Evolutionary conservation across 2,113 vertebrate species (phyloP).

Genomic region (Bambusicola thoracicus): DNA sequence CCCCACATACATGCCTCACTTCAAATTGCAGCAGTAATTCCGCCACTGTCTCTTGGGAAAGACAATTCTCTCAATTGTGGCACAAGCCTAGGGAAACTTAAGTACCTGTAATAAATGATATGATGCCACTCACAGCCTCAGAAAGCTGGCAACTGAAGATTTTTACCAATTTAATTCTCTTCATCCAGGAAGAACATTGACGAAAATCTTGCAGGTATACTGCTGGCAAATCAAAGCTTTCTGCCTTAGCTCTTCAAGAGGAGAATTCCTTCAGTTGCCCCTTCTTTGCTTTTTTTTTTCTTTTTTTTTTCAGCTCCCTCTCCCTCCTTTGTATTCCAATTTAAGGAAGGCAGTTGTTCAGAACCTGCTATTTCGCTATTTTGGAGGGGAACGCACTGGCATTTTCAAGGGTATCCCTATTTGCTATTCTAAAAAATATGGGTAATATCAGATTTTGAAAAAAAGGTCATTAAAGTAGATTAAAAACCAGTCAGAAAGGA

Average conservation of each 20-base stretch:
- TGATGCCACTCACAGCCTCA: not conserved
- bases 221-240: conserved; percentile 33
- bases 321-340: not conserved
- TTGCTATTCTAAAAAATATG: not conserved
- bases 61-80: conserved; percentile 22
- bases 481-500: fast-evolving
- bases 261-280: not conserved
- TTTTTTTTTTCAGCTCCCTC: not conserved
- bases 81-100: conserved; percentile 26
- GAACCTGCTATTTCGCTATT: not conserved
- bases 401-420: not conserved
- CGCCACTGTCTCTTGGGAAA: not conserved
- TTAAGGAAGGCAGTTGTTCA: not conserved
- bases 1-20: not conserved
- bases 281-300: not conserved
- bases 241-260: not conserved
- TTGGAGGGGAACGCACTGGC: not conserved
- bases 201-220: conserved; percentile 8
- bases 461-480: not conserved
- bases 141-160: not conserved
- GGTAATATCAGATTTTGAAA: not conserved
- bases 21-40: not conserved
- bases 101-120: conserved; percentile 36
- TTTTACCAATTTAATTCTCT: conserved; percentile 10
- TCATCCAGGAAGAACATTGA: not conserved